Evolutionary conservation across 2,797 vertebrate genomes (phyloP).

Genomic region (Notolepis coatsorum): DNA sequence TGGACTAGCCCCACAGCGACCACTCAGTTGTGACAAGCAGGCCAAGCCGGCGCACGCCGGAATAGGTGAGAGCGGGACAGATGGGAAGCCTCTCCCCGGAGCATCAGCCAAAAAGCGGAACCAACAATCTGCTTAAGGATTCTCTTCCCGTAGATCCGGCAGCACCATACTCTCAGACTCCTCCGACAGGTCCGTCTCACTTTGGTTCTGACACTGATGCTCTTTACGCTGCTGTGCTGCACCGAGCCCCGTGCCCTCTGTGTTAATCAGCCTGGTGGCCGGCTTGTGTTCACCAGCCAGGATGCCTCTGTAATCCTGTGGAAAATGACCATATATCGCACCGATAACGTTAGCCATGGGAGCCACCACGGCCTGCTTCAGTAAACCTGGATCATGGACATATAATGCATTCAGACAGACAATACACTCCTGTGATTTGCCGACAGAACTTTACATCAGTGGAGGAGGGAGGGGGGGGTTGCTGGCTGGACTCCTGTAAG

Average conservation of each 20-base stretch:
- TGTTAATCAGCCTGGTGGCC: conserved; percentile 67
- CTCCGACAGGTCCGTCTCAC: conserved; percentile 52
- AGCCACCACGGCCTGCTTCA: conserved; percentile 42
- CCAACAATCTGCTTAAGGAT: conserved; percentile 65
- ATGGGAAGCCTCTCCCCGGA: conserved; percentile 63
- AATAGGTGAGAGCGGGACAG: conserved; percentile 77
- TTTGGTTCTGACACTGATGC: conserved; percentile 54
- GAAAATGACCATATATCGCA: conserved; percentile 71
- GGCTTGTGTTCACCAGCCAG: conserved; percentile 51
- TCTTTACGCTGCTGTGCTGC: conserved; percentile 64
- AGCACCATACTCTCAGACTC: conserved; percentile 24
- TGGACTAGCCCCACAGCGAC: conserved; percentile 68
- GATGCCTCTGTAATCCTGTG: conserved; percentile 64
- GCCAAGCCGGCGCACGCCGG: conserved; percentile 61
- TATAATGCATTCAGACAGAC: conserved; percentile 70
- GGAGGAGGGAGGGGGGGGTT: conserved; percentile 37
- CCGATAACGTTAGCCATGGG: conserved; percentile 32
- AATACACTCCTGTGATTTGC: conserved; percentile 68
- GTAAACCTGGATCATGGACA: conserved; percentile 53
- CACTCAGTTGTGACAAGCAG: conserved; percentile 75
- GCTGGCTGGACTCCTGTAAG: conserved; percentile 18
- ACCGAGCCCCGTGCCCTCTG: conserved; percentile 52
- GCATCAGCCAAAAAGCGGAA: conserved; percentile 53
- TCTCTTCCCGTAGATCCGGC: conserved; percentile 46
- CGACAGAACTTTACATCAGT: conserved; percentile 75